Percentiles rank a stretch among this genome's conserved stretches.
These are phyloP conservation scores for Ibycter americanus DNA, from an alignment of 2,797 vertebrate species.

Conservation along the genomic window DNA sequence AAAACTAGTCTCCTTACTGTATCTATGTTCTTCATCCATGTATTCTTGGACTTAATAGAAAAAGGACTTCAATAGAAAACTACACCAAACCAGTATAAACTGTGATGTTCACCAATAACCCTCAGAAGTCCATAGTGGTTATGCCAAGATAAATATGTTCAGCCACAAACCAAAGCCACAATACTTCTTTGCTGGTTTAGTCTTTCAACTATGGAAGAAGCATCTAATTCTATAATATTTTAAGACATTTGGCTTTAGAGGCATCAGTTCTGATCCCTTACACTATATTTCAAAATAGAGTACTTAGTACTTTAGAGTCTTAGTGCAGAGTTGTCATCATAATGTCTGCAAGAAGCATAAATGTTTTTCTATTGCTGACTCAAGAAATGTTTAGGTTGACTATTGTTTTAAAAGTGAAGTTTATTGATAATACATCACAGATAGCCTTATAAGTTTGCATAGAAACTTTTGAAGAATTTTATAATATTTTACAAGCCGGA, in stretches of 20 bases:
- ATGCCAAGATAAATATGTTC: background rate
- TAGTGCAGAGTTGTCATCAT: background rate
- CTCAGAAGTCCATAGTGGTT: background rate
- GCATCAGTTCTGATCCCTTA: background rate
- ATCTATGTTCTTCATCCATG: background rate
- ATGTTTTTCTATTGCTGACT: background rate
- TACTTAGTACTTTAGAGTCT: background rate
- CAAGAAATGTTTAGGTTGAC: background rate
- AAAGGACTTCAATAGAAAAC: background rate
- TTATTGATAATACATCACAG: background rate
- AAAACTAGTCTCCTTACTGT: background rate
- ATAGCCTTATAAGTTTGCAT: background rate
- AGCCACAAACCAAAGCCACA: background rate
- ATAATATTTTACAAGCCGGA: background rate
- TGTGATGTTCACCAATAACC: background rate
- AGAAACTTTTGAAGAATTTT: background rate
- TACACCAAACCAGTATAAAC: background rate
- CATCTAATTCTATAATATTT: background rate
- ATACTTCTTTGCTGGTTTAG: background rate
- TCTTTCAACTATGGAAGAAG: background rate
- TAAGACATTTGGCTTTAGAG: background rate
- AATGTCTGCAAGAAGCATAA: background rate
- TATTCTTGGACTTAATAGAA: background rate
- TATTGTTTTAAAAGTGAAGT: background rate
- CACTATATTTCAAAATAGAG: background rate